Evolutionary conservation across 2,888 invertebrate species (phyloP), one percentile per base, ranked within the genome.

Genomic region (Anthrax anthrax): DNA sequence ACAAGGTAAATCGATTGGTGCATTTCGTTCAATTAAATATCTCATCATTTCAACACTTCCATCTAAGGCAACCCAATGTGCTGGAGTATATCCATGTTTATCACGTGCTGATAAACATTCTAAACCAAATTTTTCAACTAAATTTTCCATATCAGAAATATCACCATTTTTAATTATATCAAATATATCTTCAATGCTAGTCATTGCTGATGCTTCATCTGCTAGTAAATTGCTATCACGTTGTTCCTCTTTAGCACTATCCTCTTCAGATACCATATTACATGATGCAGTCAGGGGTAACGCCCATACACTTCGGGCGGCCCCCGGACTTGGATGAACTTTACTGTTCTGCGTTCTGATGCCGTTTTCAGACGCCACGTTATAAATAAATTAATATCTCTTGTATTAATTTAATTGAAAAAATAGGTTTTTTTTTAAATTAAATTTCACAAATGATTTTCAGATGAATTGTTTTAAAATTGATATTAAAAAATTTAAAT

Each of bases 71-170:
- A 67, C 87, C 91, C 91, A 92, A 64, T 92, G 92, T 18, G 89
- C 89, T 0, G 90, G 88, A 1, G 91, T 91, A 66, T 92, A 90
- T 17, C 92, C 92, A 72, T 90, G 90, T 61, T 88, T 85, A 66
- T 92, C 92, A 18, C 90, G 76, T 0, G 83, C 81, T 46, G 81
- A 78, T 47, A 92, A 68, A 47, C 81, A 80, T 62, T 83, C 82
- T 17, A 78, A 73, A 0, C 90, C 89, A 39, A 81, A 75, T 62
- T 84, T 84, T 59, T 91, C 89, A 1, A 90, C 84, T 40, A 88
- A 68, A 46, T 81, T 78, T 63, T 91, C 90, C 37, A 91, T 82
- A 53, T 86, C 87, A 23, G 81, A 76, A 9, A 89, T 80, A 64
- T 89, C 85, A 3, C 90, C 87, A 18, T 84, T 80, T 61, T 89